These are phyloP conservation scores for Coreius guichenoti DNA, from an alignment of 2,797 vertebrate genomes.

Conservation along the genomic window DNA sequence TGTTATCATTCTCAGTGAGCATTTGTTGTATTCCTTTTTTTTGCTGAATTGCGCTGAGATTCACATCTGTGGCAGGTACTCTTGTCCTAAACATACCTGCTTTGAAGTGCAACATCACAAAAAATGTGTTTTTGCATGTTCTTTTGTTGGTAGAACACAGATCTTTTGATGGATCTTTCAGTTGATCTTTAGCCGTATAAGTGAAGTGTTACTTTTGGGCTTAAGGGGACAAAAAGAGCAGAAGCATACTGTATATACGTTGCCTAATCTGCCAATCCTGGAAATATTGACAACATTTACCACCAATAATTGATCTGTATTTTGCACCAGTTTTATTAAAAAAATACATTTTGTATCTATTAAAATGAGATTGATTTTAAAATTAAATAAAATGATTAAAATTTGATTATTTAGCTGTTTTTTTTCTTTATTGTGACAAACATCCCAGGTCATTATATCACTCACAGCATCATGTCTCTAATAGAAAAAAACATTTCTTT, in stretches of 20 bases:
- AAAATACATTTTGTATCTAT: no score
- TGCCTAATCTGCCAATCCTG: background rate
- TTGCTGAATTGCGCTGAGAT: background rate
- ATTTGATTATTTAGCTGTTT: background rate
- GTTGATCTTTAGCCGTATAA: no score
- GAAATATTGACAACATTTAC: background rate
- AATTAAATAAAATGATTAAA: no score
- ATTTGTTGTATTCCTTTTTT: background rate
- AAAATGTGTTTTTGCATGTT: background rate
- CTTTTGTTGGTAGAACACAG: background rate
- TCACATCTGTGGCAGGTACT: slow-evolving; percentile 27
- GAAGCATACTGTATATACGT: no score
- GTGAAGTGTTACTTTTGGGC: no score
- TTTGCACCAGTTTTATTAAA: background rate
- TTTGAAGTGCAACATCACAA: slow-evolving; percentile 32
- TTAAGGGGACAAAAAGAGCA: no score
- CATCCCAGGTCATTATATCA: background rate
- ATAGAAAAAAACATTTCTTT: background rate
- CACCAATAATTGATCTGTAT: background rate
- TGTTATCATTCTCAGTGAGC: slow-evolving; percentile 1
- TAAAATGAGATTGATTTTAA: background rate
- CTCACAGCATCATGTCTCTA: background rate
- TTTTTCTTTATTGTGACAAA: background rate
- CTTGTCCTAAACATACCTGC: background rate
- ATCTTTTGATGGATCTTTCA: background rate